Evolutionary conservation across 2,888 invertebrate genomes (phyloP).

Genomic region (Brachyopa scutellaris): DNA sequence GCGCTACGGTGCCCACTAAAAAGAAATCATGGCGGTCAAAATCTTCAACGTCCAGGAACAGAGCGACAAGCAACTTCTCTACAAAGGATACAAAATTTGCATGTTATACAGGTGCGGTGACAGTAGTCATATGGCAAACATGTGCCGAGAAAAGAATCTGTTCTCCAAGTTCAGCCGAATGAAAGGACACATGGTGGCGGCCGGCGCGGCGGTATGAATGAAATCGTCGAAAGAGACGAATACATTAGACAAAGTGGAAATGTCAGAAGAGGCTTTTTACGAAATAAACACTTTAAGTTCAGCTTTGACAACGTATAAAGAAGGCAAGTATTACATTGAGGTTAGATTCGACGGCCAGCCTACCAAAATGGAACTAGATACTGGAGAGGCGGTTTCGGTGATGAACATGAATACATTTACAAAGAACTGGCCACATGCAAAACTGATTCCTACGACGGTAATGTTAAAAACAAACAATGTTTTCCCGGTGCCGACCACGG

Average conservation of each 20-base stretch:
- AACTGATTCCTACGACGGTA: constrained; percentile 6
- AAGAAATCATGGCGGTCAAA: too few relatives aligned
- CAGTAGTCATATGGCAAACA: constrained; percentile 1
- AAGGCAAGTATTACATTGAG: constrained; percentile 28
- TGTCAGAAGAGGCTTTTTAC: not conserved
- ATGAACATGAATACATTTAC: constrained; percentile 14
- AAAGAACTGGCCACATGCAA: constrained; percentile 18
- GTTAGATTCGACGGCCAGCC: not conserved
- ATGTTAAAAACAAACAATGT: not conserved
- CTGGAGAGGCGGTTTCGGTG: constrained; percentile 1
- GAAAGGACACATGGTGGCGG: constrained; percentile 9
- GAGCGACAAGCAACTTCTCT: not conserved
- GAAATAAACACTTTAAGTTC: constrained; percentile 10
- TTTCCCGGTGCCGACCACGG: not conserved
- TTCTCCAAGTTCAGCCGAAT: not conserved
- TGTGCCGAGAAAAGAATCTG: constrained; percentile 1
- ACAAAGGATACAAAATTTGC: not conserved
- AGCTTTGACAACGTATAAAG: not conserved
- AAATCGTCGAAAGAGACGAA: constrained; percentile 8
- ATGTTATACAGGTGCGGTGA: constrained; percentile 11
- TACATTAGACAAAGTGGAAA: not conserved
- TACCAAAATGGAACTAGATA: constrained; percentile 17
- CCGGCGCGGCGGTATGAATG: constrained; percentile 2
- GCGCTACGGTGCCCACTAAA: too few relatives aligned
- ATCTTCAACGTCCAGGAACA: too few relatives aligned